These are phyloP conservation scores for Drosophila falleni DNA, from an alignment of 2,888 invertebrate species.

Conservation along the genomic window DNA sequence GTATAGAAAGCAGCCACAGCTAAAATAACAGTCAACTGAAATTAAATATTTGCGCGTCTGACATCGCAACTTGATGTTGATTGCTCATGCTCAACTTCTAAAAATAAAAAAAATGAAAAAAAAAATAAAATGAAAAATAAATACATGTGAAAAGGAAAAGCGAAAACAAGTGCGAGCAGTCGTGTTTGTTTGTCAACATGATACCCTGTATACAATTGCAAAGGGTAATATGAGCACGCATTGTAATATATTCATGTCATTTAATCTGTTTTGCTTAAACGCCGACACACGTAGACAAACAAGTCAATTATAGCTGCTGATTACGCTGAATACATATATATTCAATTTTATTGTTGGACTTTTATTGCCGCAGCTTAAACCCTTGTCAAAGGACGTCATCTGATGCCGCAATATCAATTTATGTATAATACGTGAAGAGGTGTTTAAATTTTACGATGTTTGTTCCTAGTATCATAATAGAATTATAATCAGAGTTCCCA, in stretches of 20 bases:
- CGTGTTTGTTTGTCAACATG: constrained; percentile 32
- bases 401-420: constrained; percentile 9
- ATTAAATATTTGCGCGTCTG: constrained; percentile 68
- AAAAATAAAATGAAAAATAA: background rate
- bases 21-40: constrained; percentile 61
- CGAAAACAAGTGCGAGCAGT: constrained; percentile 11
- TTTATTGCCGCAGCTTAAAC: constrained; percentile 24
- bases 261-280: background rate
- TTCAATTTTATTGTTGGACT: constrained; percentile 22
- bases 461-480: background rate
- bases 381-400: constrained; percentile 19
- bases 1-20: constrained; percentile 35
- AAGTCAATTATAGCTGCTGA: constrained; percentile 27
- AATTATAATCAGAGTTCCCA: background rate
- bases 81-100: constrained; percentile 51
- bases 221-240: background rate
- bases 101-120: constrained; percentile 1
- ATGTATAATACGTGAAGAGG: constrained; percentile 2
- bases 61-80: constrained; percentile 53
- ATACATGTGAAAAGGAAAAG: background rate
- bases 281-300: constrained; percentile 3
- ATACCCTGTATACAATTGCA: constrained; percentile 30
- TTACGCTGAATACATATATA: constrained; percentile 17
- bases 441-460: background rate
- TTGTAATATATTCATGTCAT: background rate